Evolutionary conservation across 2,113 vertebrate genomes (phyloP).

Genomic region (Excalfactoria chinensis): DNA sequence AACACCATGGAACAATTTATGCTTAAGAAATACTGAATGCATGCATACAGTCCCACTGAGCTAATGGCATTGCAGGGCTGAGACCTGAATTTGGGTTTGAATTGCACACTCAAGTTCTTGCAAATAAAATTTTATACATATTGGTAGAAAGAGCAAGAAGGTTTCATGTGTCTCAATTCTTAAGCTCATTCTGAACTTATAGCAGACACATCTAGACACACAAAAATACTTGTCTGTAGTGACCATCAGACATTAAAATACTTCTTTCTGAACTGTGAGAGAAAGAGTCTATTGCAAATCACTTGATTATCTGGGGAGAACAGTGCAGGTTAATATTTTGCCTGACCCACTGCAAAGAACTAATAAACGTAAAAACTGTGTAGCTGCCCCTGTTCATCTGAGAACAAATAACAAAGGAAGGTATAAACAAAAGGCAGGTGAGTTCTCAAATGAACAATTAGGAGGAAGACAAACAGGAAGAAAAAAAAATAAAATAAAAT

Average conservation of each 20-base stretch:
- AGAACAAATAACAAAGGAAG: conserved; percentile 50
- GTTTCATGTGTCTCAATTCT: not conserved
- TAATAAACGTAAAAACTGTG: conserved; percentile 48
- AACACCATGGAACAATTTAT: not conserved
- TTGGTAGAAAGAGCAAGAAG: not conserved
- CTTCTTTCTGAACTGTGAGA: not conserved
- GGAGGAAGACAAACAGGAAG: not conserved
- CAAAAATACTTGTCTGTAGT: not conserved
- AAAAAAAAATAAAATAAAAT: not conserved
- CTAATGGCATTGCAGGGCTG: not conserved
- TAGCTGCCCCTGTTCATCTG: conserved; percentile 35
- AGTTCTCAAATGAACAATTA: not conserved
- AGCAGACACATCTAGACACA: not conserved
- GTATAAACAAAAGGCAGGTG: conserved; percentile 52
- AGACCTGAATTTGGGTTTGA: not conserved
- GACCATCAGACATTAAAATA: not conserved
- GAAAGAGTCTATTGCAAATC: not conserved
- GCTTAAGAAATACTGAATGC: not conserved
- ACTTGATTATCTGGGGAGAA: not conserved
- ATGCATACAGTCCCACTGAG: not conserved
- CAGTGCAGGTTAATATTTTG: conserved; percentile 44
- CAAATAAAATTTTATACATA: not conserved
- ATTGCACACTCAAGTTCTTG: not conserved
- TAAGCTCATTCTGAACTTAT: not conserved
- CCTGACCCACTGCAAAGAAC: not conserved